A percentile compares a stretch with the other conserved stretches of the same genome.
These are phyloP conservation scores for Hemiscyllium ocellatum DNA, from an alignment of 2,113 vertebrate genomes.

Conservation along the genomic window DNA sequence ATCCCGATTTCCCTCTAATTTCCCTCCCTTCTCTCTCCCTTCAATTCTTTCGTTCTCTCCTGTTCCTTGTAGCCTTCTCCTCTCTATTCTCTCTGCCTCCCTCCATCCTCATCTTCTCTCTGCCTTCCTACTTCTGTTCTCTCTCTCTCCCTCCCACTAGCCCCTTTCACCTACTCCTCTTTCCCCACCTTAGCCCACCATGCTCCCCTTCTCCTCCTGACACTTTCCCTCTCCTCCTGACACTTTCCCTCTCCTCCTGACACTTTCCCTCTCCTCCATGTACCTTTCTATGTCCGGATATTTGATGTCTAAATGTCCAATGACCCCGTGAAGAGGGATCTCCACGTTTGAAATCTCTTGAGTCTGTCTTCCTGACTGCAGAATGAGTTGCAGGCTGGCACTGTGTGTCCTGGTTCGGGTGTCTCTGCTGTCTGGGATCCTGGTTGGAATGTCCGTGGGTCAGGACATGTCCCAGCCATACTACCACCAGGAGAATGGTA, in stretches of 20 bases:
- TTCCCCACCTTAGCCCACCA: not conserved
- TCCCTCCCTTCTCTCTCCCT: not conserved
- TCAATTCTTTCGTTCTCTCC: not conserved
- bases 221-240: not conserved
- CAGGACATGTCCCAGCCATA: not conserved
- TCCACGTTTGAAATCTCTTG: not conserved
- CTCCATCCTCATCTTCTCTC: not conserved
- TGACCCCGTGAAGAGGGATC: not conserved
- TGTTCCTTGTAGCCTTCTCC: not conserved
- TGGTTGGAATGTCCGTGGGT: not conserved
- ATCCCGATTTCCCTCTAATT: not conserved
- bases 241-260: too few relatives aligned
- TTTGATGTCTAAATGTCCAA: not conserved
- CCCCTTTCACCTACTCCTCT: too few relatives aligned
- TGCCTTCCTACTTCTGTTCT: not conserved
- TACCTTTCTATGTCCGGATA: not conserved
- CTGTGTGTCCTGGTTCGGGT: not conserved
- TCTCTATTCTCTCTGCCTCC: not conserved
- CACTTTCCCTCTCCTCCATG: too few relatives aligned
- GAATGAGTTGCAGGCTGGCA: not conserved
- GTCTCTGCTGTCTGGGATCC: not conserved
- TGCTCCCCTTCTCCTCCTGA: not conserved
- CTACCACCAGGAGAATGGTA: conserved; percentile 19
- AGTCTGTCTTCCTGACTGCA: not conserved
- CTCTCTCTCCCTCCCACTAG: not conserved